Evolutionary conservation across 2,888 invertebrate genomes (phyloP), one percentile per base, ranked within the genome.

Genomic region (Thereva nobilitata): DNA sequence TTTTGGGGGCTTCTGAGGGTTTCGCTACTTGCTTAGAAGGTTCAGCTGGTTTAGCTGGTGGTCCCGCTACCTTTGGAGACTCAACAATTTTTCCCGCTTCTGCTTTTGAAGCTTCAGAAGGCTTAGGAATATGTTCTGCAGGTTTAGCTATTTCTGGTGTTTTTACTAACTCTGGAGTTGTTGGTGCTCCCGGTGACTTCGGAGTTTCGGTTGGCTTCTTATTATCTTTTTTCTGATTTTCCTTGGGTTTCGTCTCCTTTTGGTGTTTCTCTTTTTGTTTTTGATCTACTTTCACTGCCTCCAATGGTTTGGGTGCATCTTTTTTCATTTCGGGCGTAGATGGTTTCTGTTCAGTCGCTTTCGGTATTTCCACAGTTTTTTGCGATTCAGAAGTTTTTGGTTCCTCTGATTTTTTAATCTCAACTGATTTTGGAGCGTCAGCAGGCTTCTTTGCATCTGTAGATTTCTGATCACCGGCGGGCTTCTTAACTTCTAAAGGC

Each of bases 401-500:
- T 95, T 93, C 77, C 8, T 42, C 9, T 8, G 47, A n/a, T 57
- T 69, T 59, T 40, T 41, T 45, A 1, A 38, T 5, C 47, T 69
- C 67, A 23, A 35, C 44, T 0, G 7, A 83, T 82, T 95, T 95
- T 77, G 93, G 93, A 71, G 94, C 92, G 80, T 93, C 94, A 74
- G 93, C 93, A 74, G 93, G 89, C 49, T 68, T 70, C 1, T 61
- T 41, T 70, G 83, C 81, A 50, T 81, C 85, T 76, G n/a, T 9
- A 37, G 56, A 23, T 64, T 68, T 66, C 6, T 56, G 74, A 92
- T 93, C 78, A 95, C 96, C 8, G 93, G 91, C 34, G 95, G 80
- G 96, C 95, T 81, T 91, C 94, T 75, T 96, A 83, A 77, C 74
- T 95, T 85, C 94, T 96, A 92, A 80, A 95, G 95, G 45, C 95